Evolutionary conservation across 64 coral and sea anemone genomes (phyloP).

Genomic region (Actinia equina): DNA sequence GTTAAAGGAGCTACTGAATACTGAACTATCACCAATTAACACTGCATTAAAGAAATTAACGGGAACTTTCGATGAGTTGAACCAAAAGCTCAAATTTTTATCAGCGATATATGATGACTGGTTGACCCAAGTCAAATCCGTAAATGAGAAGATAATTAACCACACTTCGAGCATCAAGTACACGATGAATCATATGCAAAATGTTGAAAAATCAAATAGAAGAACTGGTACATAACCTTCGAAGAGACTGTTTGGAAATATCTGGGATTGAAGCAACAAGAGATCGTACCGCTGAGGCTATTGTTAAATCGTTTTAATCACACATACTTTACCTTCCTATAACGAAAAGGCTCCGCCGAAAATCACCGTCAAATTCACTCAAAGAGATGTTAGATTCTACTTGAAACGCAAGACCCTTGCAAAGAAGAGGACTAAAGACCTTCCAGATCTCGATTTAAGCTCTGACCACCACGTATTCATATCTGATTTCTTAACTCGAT

Average conservation of each 20-base stretch:
- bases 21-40: background rate
- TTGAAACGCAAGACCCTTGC: too few relatives aligned
- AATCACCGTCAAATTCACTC: conserved; percentile 47
- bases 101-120: conserved; percentile 6
- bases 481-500: conserved; percentile 47
- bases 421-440: background rate
- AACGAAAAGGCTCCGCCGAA: conserved; percentile 26
- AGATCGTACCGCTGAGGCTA: background rate
- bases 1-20: background rate
- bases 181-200: background rate
- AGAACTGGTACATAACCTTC: background rate
- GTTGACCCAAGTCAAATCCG: background rate
- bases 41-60: background rate
- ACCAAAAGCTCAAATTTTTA: background rate
- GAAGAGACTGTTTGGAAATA: conserved; percentile 28
- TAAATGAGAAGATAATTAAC: background rate
- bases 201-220: background rate
- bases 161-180: background rate
- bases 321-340: conserved; percentile 38
- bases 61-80: background rate
- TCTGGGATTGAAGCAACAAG: background rate
- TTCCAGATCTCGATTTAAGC: background rate
- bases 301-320: conserved; percentile 12
- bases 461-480: conserved; percentile 36
- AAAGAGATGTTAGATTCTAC: conserved; percentile 10